Base-by-base conservation (phyloP, 2,797 vertebrate genomes). In the Notamacropus eugenii region DNA sequence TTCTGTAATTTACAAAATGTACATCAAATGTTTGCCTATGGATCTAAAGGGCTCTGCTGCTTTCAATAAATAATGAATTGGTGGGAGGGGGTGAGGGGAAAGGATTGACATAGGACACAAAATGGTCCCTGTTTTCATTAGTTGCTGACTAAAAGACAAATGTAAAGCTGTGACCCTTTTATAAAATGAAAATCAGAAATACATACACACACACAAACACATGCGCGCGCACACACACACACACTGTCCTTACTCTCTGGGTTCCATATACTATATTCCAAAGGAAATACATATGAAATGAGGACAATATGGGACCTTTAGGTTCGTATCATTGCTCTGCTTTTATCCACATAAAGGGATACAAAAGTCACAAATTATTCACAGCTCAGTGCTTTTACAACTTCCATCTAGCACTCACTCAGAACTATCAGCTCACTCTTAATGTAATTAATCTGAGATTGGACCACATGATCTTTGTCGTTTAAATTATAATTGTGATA, bases 361-460 rank as follows among this genome's bases (percentile, higher is more conserved):
- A 96, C 95, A 90, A 95, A 95, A 96, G 94, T 96, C 96, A 97
- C 96, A 96, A 95, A 97, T 98, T 97, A 97, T 98, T 97, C 97
- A 97, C 97, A 98, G 97, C 93, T 34, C 96, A 96, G 67, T 97
- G 98, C 98, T 96, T 97, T 97, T 97, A 97, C 92, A 95, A 96
- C 97, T 98, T 97, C 97, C 97, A 96, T 97, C 97, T 94, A 97
- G 96, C 95, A 54, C 4, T 27, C 96, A 96, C 96, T 96, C 90
- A 91, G 40, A 24, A 1, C 94, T 74, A 96, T 96, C 90, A 55
- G 94, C 95, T 93, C 93, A 57, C 91, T 93, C 95, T 95, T 98
- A 97, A 97, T 96, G 97, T 97, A 98, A 98, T 98, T 98, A 98
- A 74, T 74, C 97, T 29, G 59, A 91, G 95, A 96, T 95, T 96